phyloP scores from a whole-genome alignment of 2,113 vertebrate species.

The Egretta garzetta region DNA sequence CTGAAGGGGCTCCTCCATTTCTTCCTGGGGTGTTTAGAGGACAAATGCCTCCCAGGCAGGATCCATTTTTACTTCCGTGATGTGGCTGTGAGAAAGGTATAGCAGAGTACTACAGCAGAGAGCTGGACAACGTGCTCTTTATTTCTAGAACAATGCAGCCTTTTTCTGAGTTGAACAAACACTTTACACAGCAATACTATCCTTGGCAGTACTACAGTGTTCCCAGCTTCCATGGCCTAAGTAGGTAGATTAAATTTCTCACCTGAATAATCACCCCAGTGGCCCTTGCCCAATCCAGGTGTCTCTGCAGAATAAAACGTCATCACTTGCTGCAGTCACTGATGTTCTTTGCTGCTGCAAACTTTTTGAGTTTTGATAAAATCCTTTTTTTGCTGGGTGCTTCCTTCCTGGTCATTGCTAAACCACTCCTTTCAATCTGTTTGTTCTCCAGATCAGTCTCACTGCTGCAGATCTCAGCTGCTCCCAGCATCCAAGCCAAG shows the following conservation, averaged over 20 bases:
- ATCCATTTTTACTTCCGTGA: neutral
- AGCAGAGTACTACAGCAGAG: neutral
- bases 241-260: conserved; percentile 35
- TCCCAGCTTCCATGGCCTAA: neutral
- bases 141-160: conserved; percentile 40
- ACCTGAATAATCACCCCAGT: neutral
- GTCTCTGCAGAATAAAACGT: neutral
- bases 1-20: neutral
- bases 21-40: neutral
- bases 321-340: neutral
- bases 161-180: conserved; percentile 47
- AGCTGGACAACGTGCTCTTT: neutral
- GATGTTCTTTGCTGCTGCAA: neutral
- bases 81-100: conserved; percentile 9
- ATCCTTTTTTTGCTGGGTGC: neutral
- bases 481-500: neutral
- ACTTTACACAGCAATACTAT: conserved; percentile 12
- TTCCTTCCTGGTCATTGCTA: neutral
- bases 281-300: neutral
- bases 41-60: neutral
- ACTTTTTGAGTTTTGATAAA: neutral
- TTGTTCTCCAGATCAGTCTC: neutral
- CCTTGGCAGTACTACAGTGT: neutral
- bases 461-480: neutral
- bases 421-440: neutral